Percentiles rank a stretch among this genome's conserved stretches.
phyloP scores from a whole-genome alignment of 2,113 vertebrate genomes.

The Aptenodytes forsteri region DNA sequence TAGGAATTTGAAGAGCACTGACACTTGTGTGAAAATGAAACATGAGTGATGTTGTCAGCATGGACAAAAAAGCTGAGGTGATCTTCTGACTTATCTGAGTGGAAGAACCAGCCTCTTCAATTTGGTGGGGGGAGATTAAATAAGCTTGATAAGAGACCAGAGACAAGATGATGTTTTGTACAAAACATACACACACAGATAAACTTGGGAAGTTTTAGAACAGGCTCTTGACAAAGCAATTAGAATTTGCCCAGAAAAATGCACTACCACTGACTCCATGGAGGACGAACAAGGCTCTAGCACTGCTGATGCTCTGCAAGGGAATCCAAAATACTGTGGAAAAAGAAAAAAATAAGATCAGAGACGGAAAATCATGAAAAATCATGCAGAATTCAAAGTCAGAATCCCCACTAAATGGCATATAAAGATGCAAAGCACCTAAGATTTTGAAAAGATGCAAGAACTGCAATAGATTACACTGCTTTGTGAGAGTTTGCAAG shows the following conservation, averaged over 20 bases:
- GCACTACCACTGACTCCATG: rapidly evolving
- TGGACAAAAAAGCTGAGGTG: not conserved
- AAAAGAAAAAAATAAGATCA: not conserved
- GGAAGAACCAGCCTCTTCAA: not conserved
- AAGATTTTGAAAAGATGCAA: not conserved
- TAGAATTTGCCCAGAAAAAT: not conserved
- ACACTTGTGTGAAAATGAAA: not conserved
- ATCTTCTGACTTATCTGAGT: not conserved
- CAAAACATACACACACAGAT: not conserved
- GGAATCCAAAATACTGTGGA: not conserved
- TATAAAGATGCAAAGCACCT: not conserved
- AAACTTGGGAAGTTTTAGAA: not conserved
- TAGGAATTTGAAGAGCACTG: not conserved
- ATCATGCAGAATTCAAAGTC: not conserved
- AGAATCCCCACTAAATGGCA: not conserved
- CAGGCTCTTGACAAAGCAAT: not conserved
- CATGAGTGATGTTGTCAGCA: not conserved
- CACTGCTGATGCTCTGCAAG: not conserved
- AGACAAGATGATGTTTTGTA: not conserved
- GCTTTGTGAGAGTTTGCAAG: not conserved
- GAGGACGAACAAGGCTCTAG: not conserved
- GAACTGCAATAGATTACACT: not conserved
- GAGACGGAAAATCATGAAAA: not conserved
- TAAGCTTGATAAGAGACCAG: not conserved
- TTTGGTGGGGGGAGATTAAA: not conserved